Evolutionary conservation across 2,797 vertebrate species (phyloP).

Genomic region (Lagodon rhomboides): DNA sequence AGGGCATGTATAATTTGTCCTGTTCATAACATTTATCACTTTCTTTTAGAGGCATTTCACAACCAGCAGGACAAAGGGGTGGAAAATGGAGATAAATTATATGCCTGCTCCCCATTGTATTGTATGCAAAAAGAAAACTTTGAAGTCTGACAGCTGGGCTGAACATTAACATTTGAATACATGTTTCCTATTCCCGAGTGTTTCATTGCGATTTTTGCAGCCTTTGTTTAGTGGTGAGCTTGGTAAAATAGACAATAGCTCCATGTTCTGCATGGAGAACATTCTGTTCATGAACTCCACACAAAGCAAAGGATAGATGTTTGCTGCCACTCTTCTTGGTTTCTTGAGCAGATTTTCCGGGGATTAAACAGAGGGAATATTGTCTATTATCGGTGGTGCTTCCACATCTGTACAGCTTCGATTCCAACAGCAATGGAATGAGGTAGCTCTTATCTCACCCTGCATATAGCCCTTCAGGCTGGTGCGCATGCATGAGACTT

Average conservation of each 20-base stretch:
- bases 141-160: conserved; percentile 72
- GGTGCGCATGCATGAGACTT: conserved; percentile 55
- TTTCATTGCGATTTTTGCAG: conserved; percentile 63
- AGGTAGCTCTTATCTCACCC: conserved; percentile 75
- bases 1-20: conserved; percentile 63
- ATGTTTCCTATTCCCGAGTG: conserved; percentile 63
- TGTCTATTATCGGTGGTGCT: conserved; percentile 71
- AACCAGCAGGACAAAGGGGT: conserved; percentile 57
- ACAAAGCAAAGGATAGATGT: conserved; percentile 71
- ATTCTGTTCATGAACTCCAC: conserved; percentile 72
- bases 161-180: conserved; percentile 83
- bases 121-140: conserved; percentile 65
- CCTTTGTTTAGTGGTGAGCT: conserved; percentile 75
- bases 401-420: conserved; percentile 70
- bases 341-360: conserved; percentile 78
- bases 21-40: conserved; percentile 63
- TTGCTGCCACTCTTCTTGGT: conserved; percentile 68
- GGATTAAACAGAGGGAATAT: conserved; percentile 80
- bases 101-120: conserved; percentile 60
- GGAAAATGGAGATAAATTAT: conserved; percentile 63
- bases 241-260: conserved; percentile 76
- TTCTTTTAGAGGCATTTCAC: conserved; percentile 48
- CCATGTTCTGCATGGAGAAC: conserved; percentile 72
- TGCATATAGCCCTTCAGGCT: conserved; percentile 72
- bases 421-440: conserved; percentile 68